Evolutionary conservation across 2,888 invertebrate species (phyloP).

Genomic region (Merodon equestris): DNA sequence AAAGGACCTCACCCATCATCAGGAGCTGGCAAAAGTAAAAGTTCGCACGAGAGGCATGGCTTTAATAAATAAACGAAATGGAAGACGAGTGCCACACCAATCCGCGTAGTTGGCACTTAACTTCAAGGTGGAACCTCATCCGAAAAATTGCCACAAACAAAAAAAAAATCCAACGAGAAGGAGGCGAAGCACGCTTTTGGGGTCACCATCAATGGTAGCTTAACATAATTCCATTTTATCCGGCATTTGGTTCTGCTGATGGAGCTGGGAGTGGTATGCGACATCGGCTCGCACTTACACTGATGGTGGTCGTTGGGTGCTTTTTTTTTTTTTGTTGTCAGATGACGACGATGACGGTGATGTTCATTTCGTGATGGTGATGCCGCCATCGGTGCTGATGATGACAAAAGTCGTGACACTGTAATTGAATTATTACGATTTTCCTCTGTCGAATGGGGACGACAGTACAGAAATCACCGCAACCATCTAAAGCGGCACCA

Average conservation of each 20-base stretch:
- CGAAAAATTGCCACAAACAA: constrained; percentile 29
- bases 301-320: constrained; percentile 39
- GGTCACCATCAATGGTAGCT: constrained; percentile 66
- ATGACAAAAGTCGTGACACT: constrained; percentile 68
- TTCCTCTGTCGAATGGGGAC: constrained; percentile 59
- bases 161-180: constrained; percentile 16
- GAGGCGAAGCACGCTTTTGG: constrained; percentile 56
- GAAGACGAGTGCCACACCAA: neutral
- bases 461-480: constrained; percentile 48
- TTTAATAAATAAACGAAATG: no score
- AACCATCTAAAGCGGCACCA: constrained; percentile 18
- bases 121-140: constrained; percentile 57
- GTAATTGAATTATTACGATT: constrained; percentile 68
- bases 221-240: constrained; percentile 67
- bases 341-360: constrained; percentile 3
- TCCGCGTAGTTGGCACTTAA: constrained; percentile 39
- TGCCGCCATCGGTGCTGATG: constrained; percentile 44
- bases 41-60: no score
- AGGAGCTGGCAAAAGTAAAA: no score
- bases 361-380: constrained; percentile 21
- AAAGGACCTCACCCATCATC: no score
- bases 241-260: neutral
- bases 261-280: constrained; percentile 62
- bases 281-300: constrained; percentile 19
- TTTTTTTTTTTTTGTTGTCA: constrained; percentile 1